Evolutionary conservation across 2,888 invertebrate species (phyloP), one percentile per base, ranked within the genome.

Genomic region (Thereva unica): DNA sequence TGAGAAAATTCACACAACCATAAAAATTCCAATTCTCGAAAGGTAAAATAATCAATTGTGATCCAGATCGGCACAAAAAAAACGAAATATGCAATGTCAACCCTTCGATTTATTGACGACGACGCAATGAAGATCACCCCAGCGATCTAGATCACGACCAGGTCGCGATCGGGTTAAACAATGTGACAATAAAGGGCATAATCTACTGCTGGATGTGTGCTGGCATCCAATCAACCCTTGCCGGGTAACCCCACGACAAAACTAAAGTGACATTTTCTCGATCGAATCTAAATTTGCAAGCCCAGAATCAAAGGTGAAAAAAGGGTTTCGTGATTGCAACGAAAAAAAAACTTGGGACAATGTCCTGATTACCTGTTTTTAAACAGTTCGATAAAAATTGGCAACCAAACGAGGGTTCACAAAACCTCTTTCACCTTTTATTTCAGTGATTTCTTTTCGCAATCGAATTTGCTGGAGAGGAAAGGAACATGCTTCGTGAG

Each of bases 1-100:
- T 67, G 69, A 67, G 67, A 69, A 69, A 69, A 67, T 69, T 69
- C 69, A 69, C 69, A 69, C 67, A 67, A 66, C 66, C 67, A 69
- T 69, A 69, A 69, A 69, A 69, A 69, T 66, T 66, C 42, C 42
- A n/a, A 8, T 56, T 67, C 66, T 56, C 35, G 12, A 38, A 34
- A 34, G 50, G 47, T 67, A 68, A 55, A 45, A 67, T 50, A 65
- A 67, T 69, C 69, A 67, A 67, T 67, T 54, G 65, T 63, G 67
- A 67, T 66, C 67, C 66, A 52, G 50, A 49, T 7, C 38, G 61
- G 38, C 23, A 23, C 23, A 23, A 23, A 23, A 23, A 23, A 23
- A 23, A 23, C 1, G 23, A 23, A 23, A 23, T 41, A 55, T 23
- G 56, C 55, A 23, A 66, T 53, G 54, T 65, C 65, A 63, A 68